A percentile compares a stretch with the other conserved stretches of the same genome.
phyloP scores from a whole-genome alignment of 2,888 invertebrate genomes.

The Campoletis raptor region DNA sequence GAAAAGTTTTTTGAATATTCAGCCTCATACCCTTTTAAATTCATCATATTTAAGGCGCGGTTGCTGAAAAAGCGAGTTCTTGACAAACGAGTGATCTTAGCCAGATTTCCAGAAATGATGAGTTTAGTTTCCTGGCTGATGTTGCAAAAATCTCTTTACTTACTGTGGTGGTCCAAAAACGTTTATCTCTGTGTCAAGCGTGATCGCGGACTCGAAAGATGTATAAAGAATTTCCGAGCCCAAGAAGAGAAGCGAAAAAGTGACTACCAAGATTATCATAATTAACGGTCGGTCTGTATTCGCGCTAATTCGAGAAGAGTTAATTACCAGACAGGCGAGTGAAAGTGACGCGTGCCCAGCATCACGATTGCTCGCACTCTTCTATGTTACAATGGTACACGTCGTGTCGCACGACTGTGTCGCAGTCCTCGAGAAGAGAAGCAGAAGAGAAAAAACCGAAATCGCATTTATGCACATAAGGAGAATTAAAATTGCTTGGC shows the following conservation, averaged over 20 bases:
- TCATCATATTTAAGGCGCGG: background rate
- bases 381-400: slow-evolving; percentile 25
- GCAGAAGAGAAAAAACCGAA: slow-evolving; percentile 37
- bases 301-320: slow-evolving; percentile 72
- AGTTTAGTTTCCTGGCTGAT: slow-evolving; percentile 40
- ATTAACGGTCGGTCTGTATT: slow-evolving; percentile 75
- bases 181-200: slow-evolving; percentile 75
- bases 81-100: background rate
- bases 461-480: slow-evolving; percentile 58
- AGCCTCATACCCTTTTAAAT: background rate
- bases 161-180: slow-evolving; percentile 35
- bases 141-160: slow-evolving; percentile 65
- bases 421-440: slow-evolving; percentile 16
- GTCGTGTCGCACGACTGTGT: slow-evolving; percentile 40
- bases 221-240: slow-evolving; percentile 52
- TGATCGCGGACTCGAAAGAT: slow-evolving; percentile 56
- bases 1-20: background rate
- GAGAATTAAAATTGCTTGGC: slow-evolving; percentile 41
- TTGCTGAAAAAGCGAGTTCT: background rate
- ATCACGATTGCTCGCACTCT: slow-evolving; percentile 69
- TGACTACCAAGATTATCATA: slow-evolving; percentile 74
- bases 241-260: slow-evolving; percentile 31
- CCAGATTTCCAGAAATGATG: slow-evolving; percentile 18
- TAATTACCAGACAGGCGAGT: slow-evolving; percentile 71
- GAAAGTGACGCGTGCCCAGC: slow-evolving; percentile 72